A percentile compares a stretch with the other conserved stretches of the same genome.
Evolutionary conservation across 2,113 vertebrate genomes (phyloP).

Genomic region (Dipodomys stephensi): DNA sequence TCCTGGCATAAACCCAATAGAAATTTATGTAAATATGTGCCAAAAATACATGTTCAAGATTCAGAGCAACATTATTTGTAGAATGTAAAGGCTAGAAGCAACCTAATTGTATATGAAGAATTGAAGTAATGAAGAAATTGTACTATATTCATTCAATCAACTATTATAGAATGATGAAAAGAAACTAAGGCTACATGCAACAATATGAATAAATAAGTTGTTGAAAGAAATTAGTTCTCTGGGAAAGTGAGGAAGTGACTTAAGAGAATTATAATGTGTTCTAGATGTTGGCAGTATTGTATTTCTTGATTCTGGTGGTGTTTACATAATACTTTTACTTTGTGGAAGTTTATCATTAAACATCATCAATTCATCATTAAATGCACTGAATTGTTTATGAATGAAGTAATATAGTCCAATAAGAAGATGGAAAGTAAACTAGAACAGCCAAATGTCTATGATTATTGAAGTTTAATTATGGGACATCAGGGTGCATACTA

Average conservation of each 20-base stretch:
- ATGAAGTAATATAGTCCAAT: background rate
- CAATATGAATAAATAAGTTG: background rate
- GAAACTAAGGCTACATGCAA: background rate
- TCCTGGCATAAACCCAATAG: background rate
- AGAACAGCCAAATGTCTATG: background rate
- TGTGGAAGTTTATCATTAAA: background rate
- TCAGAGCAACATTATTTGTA: background rate
- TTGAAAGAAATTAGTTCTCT: background rate
- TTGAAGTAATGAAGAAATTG: background rate
- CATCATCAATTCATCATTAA: background rate
- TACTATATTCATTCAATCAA: background rate
- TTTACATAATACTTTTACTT: background rate
- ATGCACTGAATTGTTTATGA: background rate
- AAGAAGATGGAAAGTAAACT: background rate
- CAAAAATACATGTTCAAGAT: background rate
- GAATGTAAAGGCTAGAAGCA: background rate
- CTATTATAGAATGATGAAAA: background rate
- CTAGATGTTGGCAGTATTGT: background rate
- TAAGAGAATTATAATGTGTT: background rate
- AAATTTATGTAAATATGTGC: background rate
- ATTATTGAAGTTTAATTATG: background rate
- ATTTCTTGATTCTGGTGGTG: background rate
- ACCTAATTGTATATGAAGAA: background rate
- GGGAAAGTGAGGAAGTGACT: background rate
- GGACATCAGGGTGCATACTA: background rate